These are phyloP conservation scores for Parascotia fuliginaria DNA, from an alignment of 2,888 invertebrate genomes.

Conservation along the genomic window DNA sequence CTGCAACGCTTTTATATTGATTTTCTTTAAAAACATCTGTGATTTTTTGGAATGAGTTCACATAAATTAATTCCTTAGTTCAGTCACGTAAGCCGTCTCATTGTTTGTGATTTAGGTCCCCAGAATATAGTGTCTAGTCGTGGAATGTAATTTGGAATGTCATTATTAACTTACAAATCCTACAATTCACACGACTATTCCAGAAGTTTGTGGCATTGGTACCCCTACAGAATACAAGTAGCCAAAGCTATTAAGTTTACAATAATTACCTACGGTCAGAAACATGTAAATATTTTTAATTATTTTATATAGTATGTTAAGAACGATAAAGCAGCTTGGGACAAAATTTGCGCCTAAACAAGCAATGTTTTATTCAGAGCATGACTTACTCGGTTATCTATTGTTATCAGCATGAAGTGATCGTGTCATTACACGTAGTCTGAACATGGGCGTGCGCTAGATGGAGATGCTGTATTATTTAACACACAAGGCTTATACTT, in stretches of 20 bases:
- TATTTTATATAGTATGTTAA: slow-evolving; percentile 26
- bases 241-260: neutral
- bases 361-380: slow-evolving; percentile 65
- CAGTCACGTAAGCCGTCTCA: slow-evolving; percentile 28
- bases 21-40: slow-evolving; percentile 35
- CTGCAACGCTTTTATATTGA: slow-evolving; percentile 32
- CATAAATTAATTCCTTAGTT: slow-evolving; percentile 19
- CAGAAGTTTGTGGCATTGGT: slow-evolving; percentile 24
- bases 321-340: slow-evolving; percentile 25
- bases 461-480: slow-evolving; percentile 58
- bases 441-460: slow-evolving; percentile 69
- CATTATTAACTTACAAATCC: slow-evolving; percentile 13
- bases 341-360: slow-evolving; percentile 48
- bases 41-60: slow-evolving; percentile 26
- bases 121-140: slow-evolving; percentile 15
- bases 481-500: slow-evolving; percentile 41
- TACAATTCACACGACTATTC: slow-evolving; percentile 22
- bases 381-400: slow-evolving; percentile 70
- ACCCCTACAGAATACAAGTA: slow-evolving; percentile 12
- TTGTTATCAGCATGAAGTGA: slow-evolving; percentile 71
- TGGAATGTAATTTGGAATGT: slow-evolving; percentile 19
- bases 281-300: slow-evolving; percentile 8
- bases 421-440: slow-evolving; percentile 76
- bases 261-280: no score
- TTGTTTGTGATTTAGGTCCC: slow-evolving; percentile 20